Percentiles rank a stretch among this genome's conserved stretches.
Evolutionary conservation across 2,888 invertebrate species (phyloP).

Genomic region (Noctuana brunneofusca): DNA sequence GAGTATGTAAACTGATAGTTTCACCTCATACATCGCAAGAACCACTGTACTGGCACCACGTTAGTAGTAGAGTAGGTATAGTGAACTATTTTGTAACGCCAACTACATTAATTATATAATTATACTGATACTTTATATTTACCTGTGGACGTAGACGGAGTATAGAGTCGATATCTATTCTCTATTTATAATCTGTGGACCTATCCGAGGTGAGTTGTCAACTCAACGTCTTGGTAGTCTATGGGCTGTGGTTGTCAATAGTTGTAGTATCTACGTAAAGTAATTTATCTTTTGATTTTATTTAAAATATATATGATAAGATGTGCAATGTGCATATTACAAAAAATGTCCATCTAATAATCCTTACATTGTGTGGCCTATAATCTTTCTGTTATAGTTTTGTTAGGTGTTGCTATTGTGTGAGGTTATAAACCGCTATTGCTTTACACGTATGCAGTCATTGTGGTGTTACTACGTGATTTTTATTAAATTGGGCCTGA

Average conservation of each 20-base stretch:
- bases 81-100: no score
- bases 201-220: constrained; percentile 20
- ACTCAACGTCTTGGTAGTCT: constrained; percentile 27
- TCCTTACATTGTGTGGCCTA: constrained; percentile 36
- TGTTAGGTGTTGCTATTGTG: constrained; percentile 1
- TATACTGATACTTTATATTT: no score
- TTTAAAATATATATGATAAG: constrained; percentile 38
- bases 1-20: no score
- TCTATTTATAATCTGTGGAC: no score
- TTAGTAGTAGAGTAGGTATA: no score
- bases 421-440: constrained; percentile 71
- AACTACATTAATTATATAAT: no score
- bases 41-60: no score
- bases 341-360: constrained; percentile 42
- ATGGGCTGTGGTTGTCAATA: neutral
- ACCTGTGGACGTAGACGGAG: no score
- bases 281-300: constrained; percentile 41
- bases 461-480: constrained; percentile 58
- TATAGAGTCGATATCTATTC: no score
- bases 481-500: constrained; percentile 60
- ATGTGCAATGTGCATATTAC: constrained; percentile 42
- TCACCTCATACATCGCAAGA: no score
- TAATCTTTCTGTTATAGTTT: constrained; percentile 36
- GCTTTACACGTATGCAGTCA: constrained; percentile 80
- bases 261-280: constrained; percentile 38